Conservation (phyloP, 1,140 invertebrate species). For the Scaptomyza hsui region DNA sequence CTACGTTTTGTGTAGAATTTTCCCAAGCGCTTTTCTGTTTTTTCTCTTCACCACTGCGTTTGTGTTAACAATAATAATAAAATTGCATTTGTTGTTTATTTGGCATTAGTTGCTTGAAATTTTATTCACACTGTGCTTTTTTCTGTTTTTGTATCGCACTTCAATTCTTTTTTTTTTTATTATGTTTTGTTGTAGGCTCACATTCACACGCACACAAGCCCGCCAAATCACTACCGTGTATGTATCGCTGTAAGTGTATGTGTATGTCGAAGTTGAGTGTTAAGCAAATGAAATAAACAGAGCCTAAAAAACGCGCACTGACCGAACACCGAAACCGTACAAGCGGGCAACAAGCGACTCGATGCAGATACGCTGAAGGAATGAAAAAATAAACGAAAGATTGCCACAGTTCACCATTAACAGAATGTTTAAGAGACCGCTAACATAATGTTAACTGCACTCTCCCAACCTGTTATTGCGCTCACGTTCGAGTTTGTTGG, state of each 20-base stretch:
- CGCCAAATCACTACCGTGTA: constrained; percentile 79
- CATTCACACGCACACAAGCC: constrained; percentile 62
- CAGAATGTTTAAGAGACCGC: constrained; percentile 6
- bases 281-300: constrained; percentile 53
- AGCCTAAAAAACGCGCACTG: constrained; percentile 54
- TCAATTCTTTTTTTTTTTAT: constrained; percentile 46
- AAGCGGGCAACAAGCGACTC: constrained; percentile 38
- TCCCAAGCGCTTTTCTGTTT: constrained; percentile 30
- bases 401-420: constrained; percentile 17
- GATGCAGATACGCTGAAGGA: constrained; percentile 48
- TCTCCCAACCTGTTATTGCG: constrained; percentile 10
- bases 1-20: constrained; percentile 47
- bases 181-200: constrained; percentile 54
- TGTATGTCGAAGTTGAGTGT: constrained; percentile 54
- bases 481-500: constrained; percentile 8
- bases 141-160: constrained; percentile 46
- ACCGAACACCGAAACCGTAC: constrained; percentile 35
- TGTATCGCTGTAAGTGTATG: constrained; percentile 55
- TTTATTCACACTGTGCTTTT: constrained; percentile 28
- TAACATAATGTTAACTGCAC: constrained; percentile 10
- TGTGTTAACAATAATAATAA: constrained; percentile 22
- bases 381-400: constrained; percentile 43
- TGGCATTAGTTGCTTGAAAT: constrained; percentile 32
- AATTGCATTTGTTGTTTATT: constrained; percentile 41
- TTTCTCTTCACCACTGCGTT: constrained; percentile 20